phyloP scores from a whole-genome alignment of 1,140 invertebrate genomes.

The Psilanteris sp. region DNA sequence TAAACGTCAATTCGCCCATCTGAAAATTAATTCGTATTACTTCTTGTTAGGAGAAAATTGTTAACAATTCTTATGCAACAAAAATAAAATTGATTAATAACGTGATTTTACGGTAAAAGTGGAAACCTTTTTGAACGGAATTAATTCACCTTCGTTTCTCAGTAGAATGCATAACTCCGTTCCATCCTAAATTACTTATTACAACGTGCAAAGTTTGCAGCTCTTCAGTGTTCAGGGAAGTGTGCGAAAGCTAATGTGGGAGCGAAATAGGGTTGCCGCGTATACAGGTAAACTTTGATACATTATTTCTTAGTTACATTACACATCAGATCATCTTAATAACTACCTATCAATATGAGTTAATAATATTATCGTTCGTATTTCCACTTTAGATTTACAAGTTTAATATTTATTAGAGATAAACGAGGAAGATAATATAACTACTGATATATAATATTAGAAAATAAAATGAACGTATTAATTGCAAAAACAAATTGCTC shows the following conservation, averaged over 20 bases:
- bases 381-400: slow-evolving; percentile 71
- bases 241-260: slow-evolving; percentile 66
- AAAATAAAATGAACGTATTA: too few relatives aligned
- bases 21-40: neutral
- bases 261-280: slow-evolving; percentile 66
- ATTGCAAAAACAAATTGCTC: too few relatives aligned
- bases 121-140: neutral
- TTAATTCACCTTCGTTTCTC: neutral
- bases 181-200: slow-evolving; percentile 56
- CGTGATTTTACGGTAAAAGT: too few relatives aligned
- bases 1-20: slow-evolving; percentile 1
- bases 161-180: slow-evolving; percentile 16
- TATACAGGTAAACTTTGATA: slow-evolving; percentile 68
- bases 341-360: slow-evolving; percentile 64
- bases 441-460: neutral
- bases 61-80: too few relatives aligned
- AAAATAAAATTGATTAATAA: neutral
- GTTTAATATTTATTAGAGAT: slow-evolving; percentile 66
- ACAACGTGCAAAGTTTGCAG: slow-evolving; percentile 66
- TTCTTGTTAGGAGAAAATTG: too few relatives aligned
- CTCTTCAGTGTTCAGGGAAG: slow-evolving; percentile 66
- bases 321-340: slow-evolving; percentile 65
- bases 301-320: slow-evolving; percentile 70
- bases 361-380: slow-evolving; percentile 76
- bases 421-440: slow-evolving; percentile 11